Percentiles rank a stretch among this genome's conserved stretches.
These are phyloP conservation scores for Protosalanx chinensis DNA, from an alignment of 2,797 vertebrate species.

Conservation along the genomic window DNA sequence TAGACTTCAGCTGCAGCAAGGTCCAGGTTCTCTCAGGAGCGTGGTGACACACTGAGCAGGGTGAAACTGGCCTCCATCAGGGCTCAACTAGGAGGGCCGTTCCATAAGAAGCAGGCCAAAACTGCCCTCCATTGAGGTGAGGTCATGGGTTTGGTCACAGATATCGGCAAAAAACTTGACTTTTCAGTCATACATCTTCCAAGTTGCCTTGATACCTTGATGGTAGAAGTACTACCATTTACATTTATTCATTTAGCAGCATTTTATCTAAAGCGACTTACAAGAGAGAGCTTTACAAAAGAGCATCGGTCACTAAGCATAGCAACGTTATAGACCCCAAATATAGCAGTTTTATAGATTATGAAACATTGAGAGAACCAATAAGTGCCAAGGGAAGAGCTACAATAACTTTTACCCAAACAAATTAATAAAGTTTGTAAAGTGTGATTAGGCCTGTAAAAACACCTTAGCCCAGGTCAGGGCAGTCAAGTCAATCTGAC, in stretches of 20 bases:
- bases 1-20: neutral
- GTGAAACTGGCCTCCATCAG: neutral
- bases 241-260: neutral
- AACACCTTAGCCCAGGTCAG: constrained; percentile 34
- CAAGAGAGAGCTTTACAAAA: too few species aligned
- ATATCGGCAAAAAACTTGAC: neutral
- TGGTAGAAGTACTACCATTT: neutral
- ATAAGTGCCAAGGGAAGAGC: too few species aligned
- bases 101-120: neutral
- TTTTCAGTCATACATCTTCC: neutral
- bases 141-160: neutral
- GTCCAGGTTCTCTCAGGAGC: neutral
- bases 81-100: neutral
- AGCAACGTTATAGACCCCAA: too few species aligned
- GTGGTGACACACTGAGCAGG: neutral
- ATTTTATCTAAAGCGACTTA: too few species aligned
- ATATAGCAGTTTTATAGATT: too few species aligned
- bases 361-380: too few species aligned
- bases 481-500: constrained; percentile 28
- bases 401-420: too few species aligned
- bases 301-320: too few species aligned
- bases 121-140: too few species aligned
- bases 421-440: too few species aligned
- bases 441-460: constrained; percentile 21
- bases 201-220: neutral